These are phyloP conservation scores for Eurytoma adleriae DNA, from an alignment of 2,888 invertebrate genomes.

Conservation along the genomic window DNA sequence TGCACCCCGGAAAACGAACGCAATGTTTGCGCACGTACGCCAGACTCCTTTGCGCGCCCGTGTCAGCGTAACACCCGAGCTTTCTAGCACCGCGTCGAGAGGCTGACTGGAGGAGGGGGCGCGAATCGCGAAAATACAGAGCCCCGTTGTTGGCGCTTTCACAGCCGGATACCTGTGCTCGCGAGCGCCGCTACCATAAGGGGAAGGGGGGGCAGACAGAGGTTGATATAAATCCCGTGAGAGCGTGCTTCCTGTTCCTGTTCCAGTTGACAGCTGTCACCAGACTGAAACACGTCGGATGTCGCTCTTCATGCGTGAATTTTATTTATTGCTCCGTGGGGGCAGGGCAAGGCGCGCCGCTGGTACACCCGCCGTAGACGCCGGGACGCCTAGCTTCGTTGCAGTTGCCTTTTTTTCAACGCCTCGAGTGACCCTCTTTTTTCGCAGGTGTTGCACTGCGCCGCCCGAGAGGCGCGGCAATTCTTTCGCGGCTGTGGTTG, in stretches of 20 bases:
- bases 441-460: no score
- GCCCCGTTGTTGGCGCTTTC: conserved; percentile 34
- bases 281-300: conserved; percentile 58
- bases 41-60: background rate
- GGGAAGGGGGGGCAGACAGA: conserved; percentile 12
- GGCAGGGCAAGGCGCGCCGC: background rate
- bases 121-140: conserved; percentile 16
- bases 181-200: background rate
- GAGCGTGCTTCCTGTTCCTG: conserved; percentile 59
- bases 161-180: conserved; percentile 38
- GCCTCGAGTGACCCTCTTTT: no score
- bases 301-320: conserved; percentile 59
- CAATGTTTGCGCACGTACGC: conserved; percentile 3
- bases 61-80: background rate
- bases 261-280: conserved; percentile 58
- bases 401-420: no score
- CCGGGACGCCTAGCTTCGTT: background rate
- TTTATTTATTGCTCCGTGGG: conserved; percentile 58
- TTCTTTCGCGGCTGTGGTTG: no score
- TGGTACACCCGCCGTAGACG: background rate
- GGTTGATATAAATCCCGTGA: conserved; percentile 59
- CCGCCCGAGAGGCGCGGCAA: no score
- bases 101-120: background rate
- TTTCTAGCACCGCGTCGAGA: conserved; percentile 6
- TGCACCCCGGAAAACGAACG: conserved; percentile 5